Base-by-base conservation (phyloP, 1,140 invertebrate genomes). In the Melanaphis sacchari region DNA sequence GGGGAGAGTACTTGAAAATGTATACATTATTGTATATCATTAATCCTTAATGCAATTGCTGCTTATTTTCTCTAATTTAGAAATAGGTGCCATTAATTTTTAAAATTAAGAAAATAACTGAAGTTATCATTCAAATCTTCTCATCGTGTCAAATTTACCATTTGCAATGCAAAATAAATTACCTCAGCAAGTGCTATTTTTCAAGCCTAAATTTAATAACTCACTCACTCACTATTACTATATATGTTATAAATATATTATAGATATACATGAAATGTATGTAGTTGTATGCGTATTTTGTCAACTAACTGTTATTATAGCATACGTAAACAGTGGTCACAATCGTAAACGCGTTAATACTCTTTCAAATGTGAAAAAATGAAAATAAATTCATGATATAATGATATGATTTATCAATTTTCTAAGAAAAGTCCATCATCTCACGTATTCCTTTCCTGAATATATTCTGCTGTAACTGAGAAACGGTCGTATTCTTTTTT, bases 391-490 rank as follows among this genome's bases (percentile, higher is more conserved):
- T n/a, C 24, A 85, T 1, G 5, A 46, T 31, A 11, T 18, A 43
- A 46, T 54, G 40, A 40, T 90, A 54, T 40, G 88, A 59, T 59
- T 90, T 90, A 90, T 59, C 59, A 59, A 90, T 90, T 40, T 52
- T 36, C 49, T 3, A 52, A 24, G 2, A 54, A 90, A 90, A 5
- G 88, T 90, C 52, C 49, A 40, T 59, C 9, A 90, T 89, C 22
- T 52, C 22, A 38, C 8, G 1, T 9, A 87, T 54, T 8, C n/a
- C n/a, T 15, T 54, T 52, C 36, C 22, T 26, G 49, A 38, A 54
- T 89, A 89, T 54, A 52, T 89, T 87, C 21, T 24, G 11, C 26
- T 54, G 59, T 76, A 76, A 26, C 46, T 8, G 36, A 52, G 49
- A 36, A 6, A 36, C 7, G 8, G 46, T 38, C 8, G 9, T 52